Evolutionary conservation across 2,113 vertebrate genomes (phyloP).

Genomic region (Zeus faber): DNA sequence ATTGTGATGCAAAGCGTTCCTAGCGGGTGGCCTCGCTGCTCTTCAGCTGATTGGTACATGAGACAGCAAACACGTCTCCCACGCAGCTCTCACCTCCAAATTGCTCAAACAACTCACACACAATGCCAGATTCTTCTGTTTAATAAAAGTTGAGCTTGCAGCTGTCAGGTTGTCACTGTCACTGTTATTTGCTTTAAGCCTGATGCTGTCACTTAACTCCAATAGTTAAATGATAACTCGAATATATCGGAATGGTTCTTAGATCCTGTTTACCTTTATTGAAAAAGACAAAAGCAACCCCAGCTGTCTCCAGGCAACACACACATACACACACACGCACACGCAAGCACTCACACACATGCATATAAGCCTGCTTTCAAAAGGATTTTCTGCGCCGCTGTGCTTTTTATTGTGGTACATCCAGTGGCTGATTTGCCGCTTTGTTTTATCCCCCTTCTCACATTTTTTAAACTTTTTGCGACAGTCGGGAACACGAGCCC

Average conservation of each 20-base stretch:
- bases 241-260: not conserved
- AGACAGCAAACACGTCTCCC: conserved; percentile 9
- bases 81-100: conserved; percentile 10
- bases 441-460: conserved; percentile 27
- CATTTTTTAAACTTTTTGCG: conserved; percentile 6
- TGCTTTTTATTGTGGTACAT: conserved; percentile 24
- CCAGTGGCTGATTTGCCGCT: conserved; percentile 22
- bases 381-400: conserved; percentile 14
- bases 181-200: conserved; percentile 21
- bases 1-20: no score
- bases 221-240: not conserved
- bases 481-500: conserved; percentile 23
- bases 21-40: conserved; percentile 11
- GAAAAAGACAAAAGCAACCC: not conserved
- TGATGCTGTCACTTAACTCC: conserved; percentile 28
- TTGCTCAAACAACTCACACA: not conserved
- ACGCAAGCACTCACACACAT: not conserved
- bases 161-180: conserved; percentile 36
- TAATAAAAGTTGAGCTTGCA: conserved; percentile 24
- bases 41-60: conserved; percentile 15
- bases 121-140: conserved; percentile 1
- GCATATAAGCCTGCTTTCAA: conserved; percentile 2
- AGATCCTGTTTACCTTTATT: not conserved
- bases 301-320: not conserved
- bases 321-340: not conserved